phyloP scores from a whole-genome alignment of 2,113 vertebrate genomes.

The Neodon shergylaensis region DNA sequence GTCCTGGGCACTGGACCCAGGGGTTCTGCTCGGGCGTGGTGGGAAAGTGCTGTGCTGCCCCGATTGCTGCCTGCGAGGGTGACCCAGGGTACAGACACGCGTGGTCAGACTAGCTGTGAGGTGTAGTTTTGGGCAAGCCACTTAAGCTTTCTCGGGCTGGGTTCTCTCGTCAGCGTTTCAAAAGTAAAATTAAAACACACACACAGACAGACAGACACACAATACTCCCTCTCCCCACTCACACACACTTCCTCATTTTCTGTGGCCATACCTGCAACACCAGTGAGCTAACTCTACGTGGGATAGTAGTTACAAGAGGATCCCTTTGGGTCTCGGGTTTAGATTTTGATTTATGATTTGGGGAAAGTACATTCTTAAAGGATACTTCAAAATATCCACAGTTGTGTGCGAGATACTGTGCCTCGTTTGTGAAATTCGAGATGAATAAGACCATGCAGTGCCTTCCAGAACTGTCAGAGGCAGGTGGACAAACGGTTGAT shows the following conservation, averaged over 20 bases:
- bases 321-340: background rate
- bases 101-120: background rate
- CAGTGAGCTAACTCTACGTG: background rate
- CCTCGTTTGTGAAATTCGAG: slow-evolving; percentile 30
- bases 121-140: background rate
- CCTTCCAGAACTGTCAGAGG: background rate
- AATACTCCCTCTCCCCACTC: too few species aligned
- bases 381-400: background rate
- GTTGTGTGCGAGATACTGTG: background rate
- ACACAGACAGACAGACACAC: background rate
- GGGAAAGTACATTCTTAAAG: background rate
- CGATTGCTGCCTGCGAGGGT: background rate
- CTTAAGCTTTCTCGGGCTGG: background rate
- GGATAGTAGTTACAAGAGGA: background rate
- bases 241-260: slow-evolving; percentile 64
- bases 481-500: slow-evolving; percentile 35
- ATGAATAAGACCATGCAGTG: background rate
- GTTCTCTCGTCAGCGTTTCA: slow-evolving; percentile 37
- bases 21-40: background rate
- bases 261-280: background rate
- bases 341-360: background rate
- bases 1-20: background rate
- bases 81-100: background rate
- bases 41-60: background rate
- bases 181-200: background rate